Percentiles rank a stretch among this genome's conserved stretches.
These are phyloP conservation scores for Athalia cordata DNA, from an alignment of 2,888 invertebrate genomes.

Conservation along the genomic window DNA sequence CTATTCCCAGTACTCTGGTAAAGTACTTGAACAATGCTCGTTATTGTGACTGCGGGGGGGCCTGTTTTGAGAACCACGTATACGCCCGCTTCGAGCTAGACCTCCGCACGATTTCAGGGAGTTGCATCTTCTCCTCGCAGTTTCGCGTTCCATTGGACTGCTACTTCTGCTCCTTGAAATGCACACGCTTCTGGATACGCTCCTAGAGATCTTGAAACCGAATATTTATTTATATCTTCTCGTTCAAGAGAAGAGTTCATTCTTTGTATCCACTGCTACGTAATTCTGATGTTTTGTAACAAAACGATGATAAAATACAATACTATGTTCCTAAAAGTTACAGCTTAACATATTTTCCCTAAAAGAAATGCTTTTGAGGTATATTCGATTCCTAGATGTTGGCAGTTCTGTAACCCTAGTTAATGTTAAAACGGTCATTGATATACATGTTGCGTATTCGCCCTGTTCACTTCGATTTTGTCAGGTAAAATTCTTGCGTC, in stretches of 20 bases:
- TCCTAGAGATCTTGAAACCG: not conserved
- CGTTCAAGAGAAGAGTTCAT: no score
- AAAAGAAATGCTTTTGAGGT: not conserved
- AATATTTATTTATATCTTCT: not conserved
- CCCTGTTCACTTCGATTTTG: no score
- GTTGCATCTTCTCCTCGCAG: constrained; percentile 61
- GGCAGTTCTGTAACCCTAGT: not conserved
- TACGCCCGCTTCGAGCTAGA: constrained; percentile 53
- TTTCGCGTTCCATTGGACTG: constrained; percentile 76
- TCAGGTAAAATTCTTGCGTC: no score
- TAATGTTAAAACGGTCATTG: not conserved
- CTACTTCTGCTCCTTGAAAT: constrained; percentile 78
- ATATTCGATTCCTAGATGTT: not conserved
- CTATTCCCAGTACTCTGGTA: constrained; percentile 78
- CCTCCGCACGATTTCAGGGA: constrained; percentile 56
- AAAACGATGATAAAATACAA: not conserved
- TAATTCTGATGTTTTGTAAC: no score
- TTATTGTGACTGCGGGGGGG: constrained; percentile 79
- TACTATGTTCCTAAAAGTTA: not conserved
- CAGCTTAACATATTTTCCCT: not conserved
- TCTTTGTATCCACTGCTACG: no score
- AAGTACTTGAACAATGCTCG: constrained; percentile 78
- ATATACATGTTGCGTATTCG: not conserved
- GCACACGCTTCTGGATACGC: constrained; percentile 58
- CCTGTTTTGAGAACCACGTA: constrained; percentile 68